Base-by-base conservation (phyloP, 2,888 invertebrate species). In the Lepas anatifera region DNA sequence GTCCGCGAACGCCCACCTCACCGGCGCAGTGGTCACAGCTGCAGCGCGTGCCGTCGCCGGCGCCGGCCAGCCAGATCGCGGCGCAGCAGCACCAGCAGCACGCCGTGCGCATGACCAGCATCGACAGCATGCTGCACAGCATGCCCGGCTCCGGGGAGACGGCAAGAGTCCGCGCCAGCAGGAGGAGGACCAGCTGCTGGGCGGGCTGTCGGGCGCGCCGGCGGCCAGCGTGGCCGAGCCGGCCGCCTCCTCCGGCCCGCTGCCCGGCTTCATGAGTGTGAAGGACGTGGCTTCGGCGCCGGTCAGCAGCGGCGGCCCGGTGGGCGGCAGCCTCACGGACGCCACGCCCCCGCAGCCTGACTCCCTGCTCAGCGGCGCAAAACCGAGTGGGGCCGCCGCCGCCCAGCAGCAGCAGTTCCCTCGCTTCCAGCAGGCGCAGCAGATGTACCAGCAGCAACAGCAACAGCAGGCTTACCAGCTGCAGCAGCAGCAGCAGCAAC, bases 21-120 rank as follows among this genome's bases (percentile, higher is more conserved):
- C 58, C 58, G 58, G 58, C 58, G 22, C 58, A 58, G 58, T 58
- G 58, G 58, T 58, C 58, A 8, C 58, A 58, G 58, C 58, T 58
- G 58, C 58, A 58, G 58, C 58, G 58, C 22, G 58, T 58, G 32
- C 58, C 58, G 58, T 58, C 58, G 35, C 58, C 58, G 58, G 58
- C 58, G 32, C 58, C 58, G 58, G 58, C 58, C 58, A 58, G 58
- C 58, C 58, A 58, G 58, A 35, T 58, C 32, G 58, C 58, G 22
- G 58, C 58, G 7, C 58, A 58, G 35, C 58, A 58, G 58, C 58
- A 58, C 22, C 58, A 58, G 35, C 58, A 58, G 58, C 58, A 58
- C 58, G 58, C 58, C 32, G 58, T 58, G 58, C 58, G 58, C 22
- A 58, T 58, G 58, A 58, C 58, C 35, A 58, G 58, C 35, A 58